Percentiles rank a stretch among this genome's conserved stretches.
Evolutionary conservation across 2,113 vertebrate species (phyloP).

Genomic region (Aphelocoma coerulescens): DNA sequence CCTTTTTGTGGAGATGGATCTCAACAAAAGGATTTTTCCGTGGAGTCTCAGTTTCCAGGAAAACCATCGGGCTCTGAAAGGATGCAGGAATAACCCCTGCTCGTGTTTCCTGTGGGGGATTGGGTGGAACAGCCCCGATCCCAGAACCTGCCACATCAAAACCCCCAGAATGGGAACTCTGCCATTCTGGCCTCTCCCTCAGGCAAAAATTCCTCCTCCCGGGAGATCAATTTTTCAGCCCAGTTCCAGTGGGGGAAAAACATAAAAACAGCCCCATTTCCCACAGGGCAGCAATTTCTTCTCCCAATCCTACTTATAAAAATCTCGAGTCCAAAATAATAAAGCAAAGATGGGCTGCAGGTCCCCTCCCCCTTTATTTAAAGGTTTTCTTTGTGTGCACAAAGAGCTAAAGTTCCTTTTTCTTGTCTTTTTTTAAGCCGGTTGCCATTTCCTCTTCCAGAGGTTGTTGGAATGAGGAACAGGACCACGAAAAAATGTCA

Average conservation of each 20-base stretch:
- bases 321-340: neutral
- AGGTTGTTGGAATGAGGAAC: neutral
- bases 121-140: neutral
- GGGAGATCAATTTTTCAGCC: neutral
- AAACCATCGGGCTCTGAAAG: neutral
- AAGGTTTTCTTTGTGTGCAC: neutral
- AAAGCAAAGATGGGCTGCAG: neutral
- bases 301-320: neutral
- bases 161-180: neutral
- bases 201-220: neutral
- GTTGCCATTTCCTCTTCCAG: slow-evolving; percentile 39
- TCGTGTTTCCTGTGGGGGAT: rapidly evolving
- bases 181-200: neutral
- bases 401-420: slow-evolving; percentile 24
- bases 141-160: neutral
- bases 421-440: neutral
- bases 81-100: neutral
- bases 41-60: neutral
- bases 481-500: neutral
- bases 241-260: neutral
- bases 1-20: neutral
- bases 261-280: neutral
- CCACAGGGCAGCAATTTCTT: neutral
- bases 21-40: neutral
- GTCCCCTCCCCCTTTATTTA: neutral